phyloP scores from a whole-genome alignment of 2,797 vertebrate genomes.

The Xiphorhynchus erythropygius region DNA sequence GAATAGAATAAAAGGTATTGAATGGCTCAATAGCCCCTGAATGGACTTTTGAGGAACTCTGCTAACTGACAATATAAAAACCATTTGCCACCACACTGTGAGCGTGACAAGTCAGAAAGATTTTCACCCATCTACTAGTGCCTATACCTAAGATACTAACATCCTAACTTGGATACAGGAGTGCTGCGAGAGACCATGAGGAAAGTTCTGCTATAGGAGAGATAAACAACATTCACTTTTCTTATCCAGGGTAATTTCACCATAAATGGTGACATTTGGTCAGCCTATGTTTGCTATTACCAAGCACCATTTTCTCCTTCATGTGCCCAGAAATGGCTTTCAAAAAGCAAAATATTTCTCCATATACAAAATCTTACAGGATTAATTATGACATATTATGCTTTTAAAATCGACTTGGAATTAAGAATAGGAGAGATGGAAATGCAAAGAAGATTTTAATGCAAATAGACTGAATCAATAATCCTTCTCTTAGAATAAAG shows the following conservation, averaged over 20 bases:
- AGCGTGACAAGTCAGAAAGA: neutral
- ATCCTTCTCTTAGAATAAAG: neutral
- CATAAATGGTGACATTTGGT: neutral
- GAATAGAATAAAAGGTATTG: neutral
- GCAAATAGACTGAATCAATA: neutral
- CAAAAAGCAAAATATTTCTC: neutral
- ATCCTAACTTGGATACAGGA: neutral
- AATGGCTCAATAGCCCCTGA: rapidly evolving
- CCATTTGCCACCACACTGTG: neutral
- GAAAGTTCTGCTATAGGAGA: neutral
- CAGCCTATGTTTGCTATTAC: neutral
- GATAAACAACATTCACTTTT: neutral
- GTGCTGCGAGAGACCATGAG: neutral
- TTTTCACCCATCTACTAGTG: neutral
- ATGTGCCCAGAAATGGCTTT: neutral
- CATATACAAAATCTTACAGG: neutral
- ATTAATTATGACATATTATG: neutral
- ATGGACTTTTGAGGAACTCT: neutral
- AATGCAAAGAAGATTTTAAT: neutral
- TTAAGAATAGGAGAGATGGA: neutral
- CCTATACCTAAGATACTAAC: neutral
- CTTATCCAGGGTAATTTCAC: neutral
- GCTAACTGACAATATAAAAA: neutral
- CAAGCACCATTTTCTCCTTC: neutral
- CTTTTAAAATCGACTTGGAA: neutral